These are phyloP conservation scores for Arge pagana DNA, from an alignment of 2,888 invertebrate genomes.

Conservation along the genomic window DNA sequence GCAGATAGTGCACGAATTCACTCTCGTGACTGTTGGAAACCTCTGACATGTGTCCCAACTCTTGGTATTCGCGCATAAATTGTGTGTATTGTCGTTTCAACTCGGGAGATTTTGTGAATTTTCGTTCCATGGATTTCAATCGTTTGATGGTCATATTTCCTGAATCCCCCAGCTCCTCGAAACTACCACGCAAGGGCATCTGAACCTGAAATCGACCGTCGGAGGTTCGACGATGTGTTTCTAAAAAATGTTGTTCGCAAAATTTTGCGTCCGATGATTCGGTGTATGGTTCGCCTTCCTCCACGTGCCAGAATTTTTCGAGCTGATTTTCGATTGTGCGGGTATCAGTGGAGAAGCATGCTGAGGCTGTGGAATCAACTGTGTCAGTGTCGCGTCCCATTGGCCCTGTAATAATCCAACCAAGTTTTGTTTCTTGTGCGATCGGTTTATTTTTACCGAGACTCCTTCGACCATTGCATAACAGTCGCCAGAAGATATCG, in stretches of 20 bases:
- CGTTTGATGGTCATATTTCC: conserved; percentile 17
- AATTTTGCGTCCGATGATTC: conserved; percentile 25
- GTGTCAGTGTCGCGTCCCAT: neutral
- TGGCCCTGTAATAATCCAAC: neutral
- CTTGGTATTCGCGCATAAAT: conserved; percentile 28
- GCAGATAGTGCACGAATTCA: conserved; percentile 9
- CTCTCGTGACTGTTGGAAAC: neutral
- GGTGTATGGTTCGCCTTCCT: too few species aligned
- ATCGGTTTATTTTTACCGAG: neutral
- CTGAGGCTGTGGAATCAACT: neutral
- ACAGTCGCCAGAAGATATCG: neutral
- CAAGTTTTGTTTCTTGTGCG: conserved; percentile 4
- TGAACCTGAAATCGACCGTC: conserved; percentile 29
- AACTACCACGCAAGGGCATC: conserved; percentile 28
- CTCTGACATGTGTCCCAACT: conserved; percentile 10
- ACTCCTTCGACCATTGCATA: conserved; percentile 2
- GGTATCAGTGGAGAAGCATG: neutral
- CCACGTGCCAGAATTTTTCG: conserved; percentile 30
- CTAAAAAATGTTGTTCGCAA: conserved; percentile 32
- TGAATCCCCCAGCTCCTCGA: conserved; percentile 19
- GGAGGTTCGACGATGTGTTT: conserved; percentile 17
- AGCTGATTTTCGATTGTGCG: conserved; percentile 15
- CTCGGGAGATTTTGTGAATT: conserved; percentile 24
- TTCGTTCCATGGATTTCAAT: conserved; percentile 31
- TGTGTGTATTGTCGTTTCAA: conserved; percentile 28